Evolutionary conservation across 1,140 invertebrate species (phyloP), one percentile per base, ranked within the genome.

Genomic region (Cydia splendana): DNA sequence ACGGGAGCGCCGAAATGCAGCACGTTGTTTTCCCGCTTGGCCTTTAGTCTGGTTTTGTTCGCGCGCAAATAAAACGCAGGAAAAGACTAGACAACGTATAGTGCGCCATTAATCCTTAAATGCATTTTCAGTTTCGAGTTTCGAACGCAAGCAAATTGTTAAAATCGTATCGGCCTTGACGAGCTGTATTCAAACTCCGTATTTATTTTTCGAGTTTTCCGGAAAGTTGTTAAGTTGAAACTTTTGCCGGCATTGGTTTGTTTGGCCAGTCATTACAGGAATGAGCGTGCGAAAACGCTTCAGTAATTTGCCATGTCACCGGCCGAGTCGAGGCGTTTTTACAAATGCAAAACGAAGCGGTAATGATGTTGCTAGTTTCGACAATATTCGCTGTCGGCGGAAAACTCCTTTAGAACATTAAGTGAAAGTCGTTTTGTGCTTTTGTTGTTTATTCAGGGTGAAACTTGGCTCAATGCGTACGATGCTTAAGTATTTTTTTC

Each of bases 291-390:
- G 78, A 81, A 85, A 88, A 86, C 81, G 82, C 82, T 86, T 77
- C 82, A 88, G 86, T 90, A 91, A 91, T 91, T 91, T 88, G 89
- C 85, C 82, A 84, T 82, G 86, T 90, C 89, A 90, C 90, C 83
- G 48, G 51, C 77, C 78, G 77, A 81, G 78, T 79, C 80, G 69
- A 79, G 79, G 78, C 79, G 83, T 86, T 84, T 89, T 89, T 88
- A 87, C 85, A 85, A 88, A 90, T 90, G 88, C 83, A 84, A 88
- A 88, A 85, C 86, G 85, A 88, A 90, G 85, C 85, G 80, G 85
- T 87, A 86, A 87, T 89, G 88, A 90, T 88, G 80, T 79, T 76
- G 88, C 88, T 86, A 85, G 84, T 91, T 91, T 85, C 67, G 78
- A 38, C 67, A 71, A 71, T 71, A 71, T 71, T 71, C 67, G 67